phyloP scores from a whole-genome alignment of 2,797 vertebrate species.

The Lepilemur septentrionalis region DNA sequence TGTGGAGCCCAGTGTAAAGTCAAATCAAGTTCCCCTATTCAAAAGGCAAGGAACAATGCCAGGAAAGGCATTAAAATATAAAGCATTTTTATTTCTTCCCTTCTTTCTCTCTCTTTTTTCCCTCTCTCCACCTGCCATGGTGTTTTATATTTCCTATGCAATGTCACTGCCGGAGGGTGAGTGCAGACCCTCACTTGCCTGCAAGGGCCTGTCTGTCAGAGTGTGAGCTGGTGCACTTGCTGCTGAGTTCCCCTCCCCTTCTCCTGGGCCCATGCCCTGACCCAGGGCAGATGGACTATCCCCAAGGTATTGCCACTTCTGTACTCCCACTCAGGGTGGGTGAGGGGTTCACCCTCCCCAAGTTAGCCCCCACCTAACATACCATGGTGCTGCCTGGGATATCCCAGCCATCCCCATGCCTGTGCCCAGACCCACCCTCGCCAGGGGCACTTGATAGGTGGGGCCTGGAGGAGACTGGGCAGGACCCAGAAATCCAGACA shows the following conservation, averaged over 20 bases:
- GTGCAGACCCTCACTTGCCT: neutral
- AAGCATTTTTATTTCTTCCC: neutral
- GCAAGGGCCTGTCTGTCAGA: no score
- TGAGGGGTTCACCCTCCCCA: no score
- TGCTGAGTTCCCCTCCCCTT: fast-evolving
- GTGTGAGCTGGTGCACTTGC: fast-evolving
- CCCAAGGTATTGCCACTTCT: neutral
- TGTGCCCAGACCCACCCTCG: neutral
- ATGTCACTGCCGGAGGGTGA: neutral
- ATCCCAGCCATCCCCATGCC: neutral
- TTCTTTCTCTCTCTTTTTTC: neutral
- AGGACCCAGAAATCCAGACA: neutral
- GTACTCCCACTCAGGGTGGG: neutral
- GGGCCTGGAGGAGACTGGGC: neutral
- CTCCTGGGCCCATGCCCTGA: fast-evolving
- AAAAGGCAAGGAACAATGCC: neutral
- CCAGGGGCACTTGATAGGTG: neutral
- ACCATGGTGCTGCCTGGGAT: neutral
- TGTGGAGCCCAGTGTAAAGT: neutral
- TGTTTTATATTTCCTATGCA: neutral
- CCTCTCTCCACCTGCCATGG: neutral
- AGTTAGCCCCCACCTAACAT: neutral
- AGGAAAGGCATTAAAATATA: neutral
- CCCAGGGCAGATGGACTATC: neutral
- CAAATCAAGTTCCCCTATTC: neutral